A percentile compares a stretch with the other conserved stretches of the same genome.
These are phyloP conservation scores for Peromyscus eremicus DNA, from an alignment of 2,797 vertebrate genomes.

Conservation along the genomic window DNA sequence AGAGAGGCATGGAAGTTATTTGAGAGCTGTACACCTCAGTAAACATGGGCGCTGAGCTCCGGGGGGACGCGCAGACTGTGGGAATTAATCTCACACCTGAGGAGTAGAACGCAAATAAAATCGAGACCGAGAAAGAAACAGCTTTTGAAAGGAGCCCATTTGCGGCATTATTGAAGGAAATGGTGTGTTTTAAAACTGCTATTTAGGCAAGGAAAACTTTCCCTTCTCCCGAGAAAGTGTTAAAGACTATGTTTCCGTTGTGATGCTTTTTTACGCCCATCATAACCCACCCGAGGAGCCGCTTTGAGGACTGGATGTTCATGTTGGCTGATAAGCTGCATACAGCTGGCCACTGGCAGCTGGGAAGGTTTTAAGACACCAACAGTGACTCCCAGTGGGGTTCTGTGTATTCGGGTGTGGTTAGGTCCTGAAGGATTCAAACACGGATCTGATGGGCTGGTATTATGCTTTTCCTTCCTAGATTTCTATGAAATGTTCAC, in stretches of 20 bases:
- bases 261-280: background rate
- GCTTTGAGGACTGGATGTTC: background rate
- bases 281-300: slow-evolving; percentile 6
- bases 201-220: slow-evolving; percentile 67
- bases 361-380: background rate
- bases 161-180: slow-evolving; percentile 69
- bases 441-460: background rate
- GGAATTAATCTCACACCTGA: slow-evolving; percentile 93
- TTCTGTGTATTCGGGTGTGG: background rate
- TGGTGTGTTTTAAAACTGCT: slow-evolving; percentile 71
- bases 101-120: slow-evolving; percentile 90
- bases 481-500: background rate
- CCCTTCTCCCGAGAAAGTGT: background rate
- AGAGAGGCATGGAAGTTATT: slow-evolving; percentile 92
- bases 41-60: slow-evolving; percentile 92
- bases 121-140: slow-evolving; percentile 76
- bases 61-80: slow-evolving; percentile 86
- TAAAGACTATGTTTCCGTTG: background rate
- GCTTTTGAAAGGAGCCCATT: slow-evolving; percentile 74
- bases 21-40: slow-evolving; percentile 94
- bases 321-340: background rate
- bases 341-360: background rate
- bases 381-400: background rate
- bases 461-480: background rate
- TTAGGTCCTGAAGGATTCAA: background rate